A percentile compares a stretch with the other conserved stretches of the same genome.
phyloP scores from a whole-genome alignment of 2,888 invertebrate species.

The Allophyes oxyacanthae region DNA sequence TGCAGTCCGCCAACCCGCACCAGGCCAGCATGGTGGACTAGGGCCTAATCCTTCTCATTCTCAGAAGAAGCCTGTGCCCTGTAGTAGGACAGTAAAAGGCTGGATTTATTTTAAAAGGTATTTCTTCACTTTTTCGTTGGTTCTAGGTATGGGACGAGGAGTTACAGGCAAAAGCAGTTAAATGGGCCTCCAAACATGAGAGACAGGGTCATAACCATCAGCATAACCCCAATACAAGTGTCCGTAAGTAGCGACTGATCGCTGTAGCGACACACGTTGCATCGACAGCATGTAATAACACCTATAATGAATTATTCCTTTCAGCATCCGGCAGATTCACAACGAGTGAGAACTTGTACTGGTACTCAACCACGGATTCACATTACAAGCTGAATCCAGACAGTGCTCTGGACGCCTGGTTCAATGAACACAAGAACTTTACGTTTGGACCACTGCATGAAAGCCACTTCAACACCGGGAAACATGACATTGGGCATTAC shows the following conservation, averaged over 20 bases:
- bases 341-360: conserved; percentile 79
- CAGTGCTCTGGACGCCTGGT: conserved; percentile 69
- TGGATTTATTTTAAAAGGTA: too few relatives aligned
- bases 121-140: neutral
- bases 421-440: conserved; percentile 72
- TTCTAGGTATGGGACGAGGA: conserved; percentile 77
- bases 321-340: conserved; percentile 75
- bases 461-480: conserved; percentile 60
- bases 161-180: conserved; percentile 71
- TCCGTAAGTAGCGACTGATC: conserved; percentile 66
- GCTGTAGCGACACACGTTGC: too few relatives aligned
- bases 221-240: conserved; percentile 72
- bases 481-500: conserved; percentile 75
- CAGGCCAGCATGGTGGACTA: too few relatives aligned
- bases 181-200: conserved; percentile 59
- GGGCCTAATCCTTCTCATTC: too few relatives aligned
- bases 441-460: conserved; percentile 60
- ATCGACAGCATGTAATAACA: neutral
- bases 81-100: too few relatives aligned
- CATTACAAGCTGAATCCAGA: conserved; percentile 62
- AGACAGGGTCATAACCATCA: too few relatives aligned
- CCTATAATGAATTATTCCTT: conserved; percentile 57
- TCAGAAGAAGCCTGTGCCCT: too few relatives aligned
- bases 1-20: too few relatives aligned
- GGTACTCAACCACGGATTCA: conserved; percentile 61